Evolutionary conservation across 1,140 invertebrate genomes (phyloP), one percentile per base, ranked within the genome.

Genomic region (Trichonephila inaurata): DNA sequence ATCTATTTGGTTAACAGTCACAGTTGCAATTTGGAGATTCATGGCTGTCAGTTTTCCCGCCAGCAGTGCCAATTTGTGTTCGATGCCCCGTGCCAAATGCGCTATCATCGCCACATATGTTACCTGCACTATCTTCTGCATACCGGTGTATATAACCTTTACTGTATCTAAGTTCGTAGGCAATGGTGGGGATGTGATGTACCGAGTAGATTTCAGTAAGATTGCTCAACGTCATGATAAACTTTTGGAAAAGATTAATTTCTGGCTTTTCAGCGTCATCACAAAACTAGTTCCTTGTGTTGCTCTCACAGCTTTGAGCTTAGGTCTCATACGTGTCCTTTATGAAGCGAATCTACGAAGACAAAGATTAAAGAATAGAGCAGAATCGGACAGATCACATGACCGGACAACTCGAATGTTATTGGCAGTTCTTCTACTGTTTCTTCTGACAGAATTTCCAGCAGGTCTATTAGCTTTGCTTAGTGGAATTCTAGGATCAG

Each of bases 361-460:
- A 58, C 91, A 94, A 28, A 77, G 94, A 44, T 72, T 94, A 21
- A 77, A 94, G 66, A 89, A 94, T 66, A 24, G 91, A 66, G 61
- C 69, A 77, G 91, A 91, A 18, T 91, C 60, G 72, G 94, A 92
- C 82, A 83, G 28, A 51, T 51, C 87, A 14, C 85, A 66, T 1
- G 98, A 98, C 95, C 97, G 98, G 92, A 99, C 98, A 0, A 99
- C 98, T 0, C 97, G 97, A 92, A 98, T 99, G 97, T 96, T 99
- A 14, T 96, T 99, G 7, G 98, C 98, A 0, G 97, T 99, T 0
- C 96, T 99, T 8, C 95, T 96, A 18, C 94, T 96, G 12, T 96
- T 96, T 92, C 94, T 96, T n/a, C 95, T 97, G 14, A 95, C 95
- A 4, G 96, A 96, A 94, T 95, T 98, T 94, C 98, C 98, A 0